These are phyloP conservation scores for Chiloscyllium plagiosum DNA, from an alignment of 2,113 vertebrate genomes.

Conservation along the genomic window DNA sequence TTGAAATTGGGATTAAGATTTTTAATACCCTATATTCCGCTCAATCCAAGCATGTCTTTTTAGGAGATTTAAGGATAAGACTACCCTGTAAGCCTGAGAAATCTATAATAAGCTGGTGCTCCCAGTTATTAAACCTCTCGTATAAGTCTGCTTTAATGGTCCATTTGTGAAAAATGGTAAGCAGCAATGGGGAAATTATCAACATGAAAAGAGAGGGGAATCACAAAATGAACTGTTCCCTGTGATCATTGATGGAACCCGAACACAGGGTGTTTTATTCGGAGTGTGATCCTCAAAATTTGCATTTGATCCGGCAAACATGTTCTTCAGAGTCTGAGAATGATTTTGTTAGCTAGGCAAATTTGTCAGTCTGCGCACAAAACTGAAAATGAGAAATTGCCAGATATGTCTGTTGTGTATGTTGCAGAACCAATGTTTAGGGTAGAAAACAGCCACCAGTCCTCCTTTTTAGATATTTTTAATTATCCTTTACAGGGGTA, in stretches of 20 bases:
- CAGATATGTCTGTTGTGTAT: not conserved
- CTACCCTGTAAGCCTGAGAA: not conserved
- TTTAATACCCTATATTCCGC: too few relatives aligned
- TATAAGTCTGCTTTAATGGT: not conserved
- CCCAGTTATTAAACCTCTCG: not conserved
- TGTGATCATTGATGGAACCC: not conserved
- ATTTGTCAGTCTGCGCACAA: not conserved
- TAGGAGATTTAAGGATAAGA: too few relatives aligned
- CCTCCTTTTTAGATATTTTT: too few relatives aligned
- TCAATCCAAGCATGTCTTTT: too few relatives aligned
- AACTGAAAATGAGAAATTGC: not conserved
- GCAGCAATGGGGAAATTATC: not conserved
- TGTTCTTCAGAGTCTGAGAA: not conserved
- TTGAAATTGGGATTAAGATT: too few relatives aligned
- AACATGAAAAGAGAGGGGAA: not conserved
- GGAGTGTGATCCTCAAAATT: not conserved
- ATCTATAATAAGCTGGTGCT: not conserved
- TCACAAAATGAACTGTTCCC: not conserved
- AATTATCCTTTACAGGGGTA: too few relatives aligned
- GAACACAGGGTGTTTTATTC: not conserved
- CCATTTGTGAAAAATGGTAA: not conserved
- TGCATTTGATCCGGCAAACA: not conserved
- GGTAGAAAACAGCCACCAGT: too few relatives aligned
- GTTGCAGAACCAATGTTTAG: too few relatives aligned
- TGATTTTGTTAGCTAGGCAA: not conserved